phyloP scores from a whole-genome alignment of 2,888 invertebrate genomes.

The Geophilus truncorum region DNA sequence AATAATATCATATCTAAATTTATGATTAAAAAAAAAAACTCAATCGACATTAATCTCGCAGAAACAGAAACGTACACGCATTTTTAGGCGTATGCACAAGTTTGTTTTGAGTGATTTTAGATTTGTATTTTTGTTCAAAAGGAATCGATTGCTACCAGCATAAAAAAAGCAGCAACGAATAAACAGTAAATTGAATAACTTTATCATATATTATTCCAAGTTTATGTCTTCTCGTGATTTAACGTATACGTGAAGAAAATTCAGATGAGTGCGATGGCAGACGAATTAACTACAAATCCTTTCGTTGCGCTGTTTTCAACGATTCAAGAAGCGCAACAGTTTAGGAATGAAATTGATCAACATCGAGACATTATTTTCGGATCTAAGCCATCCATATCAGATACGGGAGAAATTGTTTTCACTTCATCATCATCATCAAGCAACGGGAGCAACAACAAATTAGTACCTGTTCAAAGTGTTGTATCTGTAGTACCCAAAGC shows the following conservation, averaged over 20 bases:
- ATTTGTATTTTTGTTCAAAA: background rate
- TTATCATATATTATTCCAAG: background rate
- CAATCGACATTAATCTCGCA: background rate
- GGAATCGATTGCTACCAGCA: background rate
- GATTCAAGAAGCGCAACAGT: slow-evolving; percentile 27
- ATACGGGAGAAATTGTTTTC: background rate
- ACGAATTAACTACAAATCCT: slow-evolving; percentile 25
- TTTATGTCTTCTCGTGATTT: background rate
- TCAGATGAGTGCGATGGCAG: slow-evolving; percentile 18
- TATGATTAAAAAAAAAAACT: too few relatives aligned
- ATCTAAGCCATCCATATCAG: background rate
- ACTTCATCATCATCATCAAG: background rate
- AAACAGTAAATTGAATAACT: background rate
- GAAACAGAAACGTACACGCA: background rate
- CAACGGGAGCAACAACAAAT: background rate
- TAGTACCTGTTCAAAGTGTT: background rate
- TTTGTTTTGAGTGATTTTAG: background rate
- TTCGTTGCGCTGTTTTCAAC: slow-evolving; percentile 27
- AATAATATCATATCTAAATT: too few relatives aligned
- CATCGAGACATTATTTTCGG: slow-evolving; percentile 28
- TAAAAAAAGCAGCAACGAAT: background rate
- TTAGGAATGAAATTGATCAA: slow-evolving; percentile 29
- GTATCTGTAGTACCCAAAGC: background rate
- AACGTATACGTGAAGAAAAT: background rate
- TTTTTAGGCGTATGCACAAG: background rate